Conservation (phyloP, 2,113 vertebrate genomes). For the Picathartes gymnocephalus region DNA sequence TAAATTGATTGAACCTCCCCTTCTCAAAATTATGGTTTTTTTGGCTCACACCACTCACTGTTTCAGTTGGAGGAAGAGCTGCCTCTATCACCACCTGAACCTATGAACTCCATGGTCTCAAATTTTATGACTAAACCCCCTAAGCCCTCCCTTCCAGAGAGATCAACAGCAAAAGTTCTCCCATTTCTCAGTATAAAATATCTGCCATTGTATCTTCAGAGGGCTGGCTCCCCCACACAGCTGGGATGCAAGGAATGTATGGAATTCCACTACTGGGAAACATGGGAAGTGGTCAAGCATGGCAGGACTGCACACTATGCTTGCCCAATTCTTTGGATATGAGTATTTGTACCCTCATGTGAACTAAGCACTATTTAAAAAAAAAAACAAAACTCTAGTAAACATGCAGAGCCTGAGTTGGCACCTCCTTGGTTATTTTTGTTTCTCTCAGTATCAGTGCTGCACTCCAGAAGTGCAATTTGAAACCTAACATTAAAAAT, state of each 20-base stretch:
- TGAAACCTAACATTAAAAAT: conserved; percentile 23
- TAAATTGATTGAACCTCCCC: background rate
- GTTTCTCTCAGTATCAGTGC: background rate
- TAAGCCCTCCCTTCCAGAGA: background rate
- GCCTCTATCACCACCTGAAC: background rate
- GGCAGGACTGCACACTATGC: background rate
- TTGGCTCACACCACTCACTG: background rate
- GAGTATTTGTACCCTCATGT: background rate
- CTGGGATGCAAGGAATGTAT: background rate
- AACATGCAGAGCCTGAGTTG: background rate
- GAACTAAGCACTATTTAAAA: background rate
- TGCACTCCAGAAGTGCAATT: background rate
- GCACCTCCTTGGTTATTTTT: background rate
- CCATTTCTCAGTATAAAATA: background rate
- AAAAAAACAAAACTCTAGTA: background rate
- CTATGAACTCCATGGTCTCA: background rate
- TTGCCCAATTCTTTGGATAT: background rate
- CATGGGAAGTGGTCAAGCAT: background rate
- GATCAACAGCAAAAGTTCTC: background rate
- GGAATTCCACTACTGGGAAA: conserved; percentile 22
- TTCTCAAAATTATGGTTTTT: accelerated
- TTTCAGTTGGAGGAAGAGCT: background rate
- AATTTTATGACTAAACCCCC: background rate
- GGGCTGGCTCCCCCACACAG: background rate
- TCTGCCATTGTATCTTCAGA: background rate